A percentile compares a stretch with the other conserved stretches of the same genome.
These are phyloP conservation scores for Xiphorhynchus elegans DNA, from an alignment of 2,113 vertebrate genomes.

Conservation along the genomic window DNA sequence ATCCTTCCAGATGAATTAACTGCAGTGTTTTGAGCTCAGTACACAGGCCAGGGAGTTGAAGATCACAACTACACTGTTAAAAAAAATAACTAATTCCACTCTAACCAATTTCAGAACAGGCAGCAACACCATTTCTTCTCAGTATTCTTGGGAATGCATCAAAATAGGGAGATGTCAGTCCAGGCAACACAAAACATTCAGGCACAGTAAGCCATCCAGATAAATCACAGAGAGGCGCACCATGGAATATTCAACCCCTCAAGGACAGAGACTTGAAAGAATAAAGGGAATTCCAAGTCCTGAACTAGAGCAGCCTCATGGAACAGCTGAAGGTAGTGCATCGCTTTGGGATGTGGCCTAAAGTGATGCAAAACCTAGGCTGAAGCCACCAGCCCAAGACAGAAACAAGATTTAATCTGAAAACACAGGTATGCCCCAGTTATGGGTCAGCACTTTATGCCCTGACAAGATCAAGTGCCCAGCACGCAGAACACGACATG, in stretches of 20 bases:
- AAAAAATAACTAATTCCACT: not conserved
- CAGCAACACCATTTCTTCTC: not conserved
- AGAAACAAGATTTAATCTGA: not conserved
- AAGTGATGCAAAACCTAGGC: not conserved
- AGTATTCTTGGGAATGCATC: not conserved
- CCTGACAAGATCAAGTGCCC: not conserved
- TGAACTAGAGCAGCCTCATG: not conserved
- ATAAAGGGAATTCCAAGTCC: not conserved
- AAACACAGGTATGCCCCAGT: not conserved
- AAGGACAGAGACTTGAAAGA: not conserved
- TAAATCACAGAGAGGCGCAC: not conserved
- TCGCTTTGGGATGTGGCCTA: not conserved
- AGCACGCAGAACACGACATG: not conserved
- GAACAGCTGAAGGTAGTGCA: not conserved
- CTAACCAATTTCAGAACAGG: not conserved
- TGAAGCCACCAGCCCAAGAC: not conserved
- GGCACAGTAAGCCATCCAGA: not conserved
- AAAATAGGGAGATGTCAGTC: not conserved
- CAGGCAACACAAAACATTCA: not conserved
- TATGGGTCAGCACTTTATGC: not conserved
- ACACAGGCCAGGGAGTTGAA: not conserved
- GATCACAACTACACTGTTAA: not conserved
- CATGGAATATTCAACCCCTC: not conserved
- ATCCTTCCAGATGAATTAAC: not conserved
- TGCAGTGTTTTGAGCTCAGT: not conserved